Base-by-base conservation (phyloP, 2,797 vertebrate genomes). In the Melanotaenia parkinsoni region DNA sequence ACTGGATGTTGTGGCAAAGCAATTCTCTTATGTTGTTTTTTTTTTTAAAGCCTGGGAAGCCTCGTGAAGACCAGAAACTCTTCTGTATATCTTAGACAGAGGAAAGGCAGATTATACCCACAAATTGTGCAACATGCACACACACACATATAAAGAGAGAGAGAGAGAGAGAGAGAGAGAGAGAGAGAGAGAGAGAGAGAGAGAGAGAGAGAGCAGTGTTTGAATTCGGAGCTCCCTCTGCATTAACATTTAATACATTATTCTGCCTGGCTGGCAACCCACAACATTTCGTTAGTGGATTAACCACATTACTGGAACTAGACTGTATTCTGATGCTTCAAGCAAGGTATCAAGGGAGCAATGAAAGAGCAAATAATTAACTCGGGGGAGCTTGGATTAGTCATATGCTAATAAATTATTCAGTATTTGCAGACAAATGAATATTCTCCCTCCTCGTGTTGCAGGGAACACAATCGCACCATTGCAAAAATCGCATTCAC, bases 341-440 rank as follows among this genome's bases (percentile, higher is more conserved):
- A 81, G 80, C 38, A 1, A 38, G 67, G 80, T 83, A 73, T 83
- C 93, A 78, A 59, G 92, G 90, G 93, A 92, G 89, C 87, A 68
- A 91, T 95, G 79, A 91, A 82, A 79, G 77, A 86, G 57, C 75
- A 85, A 72, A 90, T 93, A 91, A 95, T 94, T 93, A 94, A 94
- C 90, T 92, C 80, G 79, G 47, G 59, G 86, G 86, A 86, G 89
- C 93, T 74, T 84, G 85, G 90, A 93, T 90, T 83, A 90, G 86
- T 92, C 89, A 90, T 88, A 93, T 86, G 88, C 75, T 72, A 67
- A 94, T 94, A 45, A 92, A 94, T 94, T 91, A 94, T 94, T 93
- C 87, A 92, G 80, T 83, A 80, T 90, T 86, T 89, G 86, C 63
- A 79, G 74, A 72, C 63, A 47, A 74, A 81, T 83, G 75, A 87